Evolutionary conservation across 2,113 vertebrate species (phyloP), one percentile per base, ranked within the genome.

Genomic region (Carettochelys insculpta): DNA sequence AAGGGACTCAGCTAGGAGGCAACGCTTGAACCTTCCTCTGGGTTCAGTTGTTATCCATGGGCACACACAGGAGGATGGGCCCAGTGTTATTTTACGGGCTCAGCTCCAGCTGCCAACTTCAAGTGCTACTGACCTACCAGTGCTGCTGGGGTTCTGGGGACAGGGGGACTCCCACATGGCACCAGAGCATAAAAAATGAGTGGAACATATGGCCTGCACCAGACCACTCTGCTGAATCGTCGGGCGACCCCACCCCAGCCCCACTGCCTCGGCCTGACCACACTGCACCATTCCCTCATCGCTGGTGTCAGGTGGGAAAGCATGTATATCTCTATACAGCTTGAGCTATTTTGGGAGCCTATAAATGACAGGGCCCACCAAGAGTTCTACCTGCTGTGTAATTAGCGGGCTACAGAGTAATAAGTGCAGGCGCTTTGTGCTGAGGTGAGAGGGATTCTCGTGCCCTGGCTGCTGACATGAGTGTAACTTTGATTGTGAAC

Each of bases 1-100:
- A 0, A 0, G 45, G 52, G 47, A 27, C 38, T 45, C 61, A 52
- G 22, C 65, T 87, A 19, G 27, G 0, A 0, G 1, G 31, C 45
- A 0, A 1, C 82, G 68, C 4, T 87, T 54, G 61, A 43, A 53
- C n/a, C 20, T 38, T 29, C 8, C 61, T 79, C 92, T 92, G 47
- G 41, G 24, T 20, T 61, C 83, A 45, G 27, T 58, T 77, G 47
- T 31, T 51, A 14, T 34, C 14, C 31, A 83, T 77, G 47, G 19
- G 88, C 24, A 24, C 25, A 22, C 68, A 43, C 24, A 75, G 71
- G 13, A 75, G 14, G 13, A 29, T 3, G 41, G 25, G 14, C 19
- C 61, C 17, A 65, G n/a, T n/a, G n/a, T n/a, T n/a, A n/a, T n/a
- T n/a, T n/a, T n/a, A n/a, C n/a, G 75, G 8, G 75, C 14, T 31